phyloP scores from a whole-genome alignment of 92 coral and sea anemone species.

The Virgularia gustaviana region DNA sequence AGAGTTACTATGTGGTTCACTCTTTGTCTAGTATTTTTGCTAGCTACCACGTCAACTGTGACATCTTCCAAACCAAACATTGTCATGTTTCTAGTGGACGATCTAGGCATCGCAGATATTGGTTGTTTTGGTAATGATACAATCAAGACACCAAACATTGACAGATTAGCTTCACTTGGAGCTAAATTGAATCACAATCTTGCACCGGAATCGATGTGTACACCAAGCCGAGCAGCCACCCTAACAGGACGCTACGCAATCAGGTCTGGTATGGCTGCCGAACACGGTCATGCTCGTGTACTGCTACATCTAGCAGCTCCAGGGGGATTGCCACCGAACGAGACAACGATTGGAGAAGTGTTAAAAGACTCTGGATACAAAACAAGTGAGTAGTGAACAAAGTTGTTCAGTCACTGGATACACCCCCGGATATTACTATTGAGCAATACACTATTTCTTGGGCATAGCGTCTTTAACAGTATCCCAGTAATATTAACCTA shows the following conservation, averaged over 20 bases:
- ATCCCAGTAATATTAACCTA: too few species aligned
- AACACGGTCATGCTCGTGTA: conserved; percentile 40
- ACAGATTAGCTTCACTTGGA: conserved; percentile 72
- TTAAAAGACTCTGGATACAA: conserved; percentile 51
- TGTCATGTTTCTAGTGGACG: conserved; percentile 71
- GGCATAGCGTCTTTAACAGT: too few species aligned
- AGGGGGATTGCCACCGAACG: conserved; percentile 70
- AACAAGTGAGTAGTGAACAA: conserved; percentile 64
- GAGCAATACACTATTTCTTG: too few species aligned
- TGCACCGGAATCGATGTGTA: conserved; percentile 72
- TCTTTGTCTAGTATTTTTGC: too few species aligned
- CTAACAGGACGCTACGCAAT: conserved; percentile 82
- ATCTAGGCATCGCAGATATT: conserved; percentile 73
- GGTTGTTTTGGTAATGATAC: conserved; percentile 84
- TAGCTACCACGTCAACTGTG: too few species aligned
- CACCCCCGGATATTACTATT: too few species aligned
- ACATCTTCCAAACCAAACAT: conserved; percentile 70
- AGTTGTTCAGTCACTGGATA: too few species aligned
- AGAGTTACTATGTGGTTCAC: too few species aligned
- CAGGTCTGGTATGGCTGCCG: conserved; percentile 59
- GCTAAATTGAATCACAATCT: conserved; percentile 65
- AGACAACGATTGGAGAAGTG: conserved; percentile 60
- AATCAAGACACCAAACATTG: conserved; percentile 78
- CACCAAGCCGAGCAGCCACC: conserved; percentile 81
- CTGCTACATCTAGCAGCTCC: conserved; percentile 31